These are phyloP conservation scores for Neolamprologus modestus DNA, from an alignment of 2,113 vertebrate species.

Conservation along the genomic window DNA sequence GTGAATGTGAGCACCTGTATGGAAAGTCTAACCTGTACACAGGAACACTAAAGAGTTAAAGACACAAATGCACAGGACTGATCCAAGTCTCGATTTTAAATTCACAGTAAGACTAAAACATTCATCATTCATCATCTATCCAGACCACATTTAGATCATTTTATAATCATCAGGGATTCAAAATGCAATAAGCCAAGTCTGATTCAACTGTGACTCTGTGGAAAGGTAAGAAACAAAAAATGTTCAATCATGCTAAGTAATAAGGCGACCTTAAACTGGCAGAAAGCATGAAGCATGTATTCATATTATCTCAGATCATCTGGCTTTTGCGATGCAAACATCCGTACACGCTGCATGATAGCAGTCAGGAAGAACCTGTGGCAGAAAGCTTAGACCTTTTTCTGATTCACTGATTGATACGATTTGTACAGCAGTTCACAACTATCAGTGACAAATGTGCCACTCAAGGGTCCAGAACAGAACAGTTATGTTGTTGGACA, in stretches of 20 bases:
- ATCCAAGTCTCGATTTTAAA: background rate
- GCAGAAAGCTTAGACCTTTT: background rate
- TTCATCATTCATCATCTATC: rapidly evolving
- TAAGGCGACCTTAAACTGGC: background rate
- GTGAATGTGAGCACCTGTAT: background rate
- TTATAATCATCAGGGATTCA: background rate
- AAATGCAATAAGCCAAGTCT: background rate
- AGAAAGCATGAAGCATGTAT: background rate
- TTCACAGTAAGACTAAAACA: background rate
- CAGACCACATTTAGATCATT: background rate
- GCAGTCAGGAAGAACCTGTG: rapidly evolving
- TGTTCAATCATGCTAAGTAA: background rate
- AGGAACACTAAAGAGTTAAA: background rate
- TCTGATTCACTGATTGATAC: background rate
- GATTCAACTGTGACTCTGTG: background rate
- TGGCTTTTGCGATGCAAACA: background rate
- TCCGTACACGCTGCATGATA: rapidly evolving
- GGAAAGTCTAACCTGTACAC: background rate
- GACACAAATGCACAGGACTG: background rate
- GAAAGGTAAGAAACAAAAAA: background rate
- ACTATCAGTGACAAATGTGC: background rate
- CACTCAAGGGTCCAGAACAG: background rate
- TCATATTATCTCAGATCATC: rapidly evolving
- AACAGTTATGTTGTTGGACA: background rate
- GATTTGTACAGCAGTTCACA: background rate